Evolutionary conservation across 2,888 invertebrate genomes (phyloP).

Genomic region (Stictocephala bisonia): DNA sequence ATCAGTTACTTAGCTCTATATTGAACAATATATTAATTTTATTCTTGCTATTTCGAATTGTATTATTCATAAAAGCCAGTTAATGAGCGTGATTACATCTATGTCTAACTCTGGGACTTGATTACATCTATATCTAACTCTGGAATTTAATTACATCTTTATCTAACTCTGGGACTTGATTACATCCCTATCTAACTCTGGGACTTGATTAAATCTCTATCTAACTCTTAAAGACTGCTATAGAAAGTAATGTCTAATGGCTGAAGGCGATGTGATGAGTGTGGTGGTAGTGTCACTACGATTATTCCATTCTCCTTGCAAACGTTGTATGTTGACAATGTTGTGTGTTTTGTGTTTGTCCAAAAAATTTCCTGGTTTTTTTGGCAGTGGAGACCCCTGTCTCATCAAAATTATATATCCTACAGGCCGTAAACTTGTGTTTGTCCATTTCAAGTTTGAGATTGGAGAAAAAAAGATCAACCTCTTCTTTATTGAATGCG

Average conservation of each 20-base stretch:
- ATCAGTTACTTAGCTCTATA: too few relatives aligned
- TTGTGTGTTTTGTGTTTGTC: slow-evolving; percentile 60
- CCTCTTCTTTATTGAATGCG: slow-evolving; percentile 59
- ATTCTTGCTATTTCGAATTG: too few relatives aligned
- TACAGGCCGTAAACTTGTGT: slow-evolving; percentile 27
- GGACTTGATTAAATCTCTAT: too few relatives aligned
- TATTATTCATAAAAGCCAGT: too few relatives aligned
- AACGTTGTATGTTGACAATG: slow-evolving; percentile 53
- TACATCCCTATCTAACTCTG: too few relatives aligned
- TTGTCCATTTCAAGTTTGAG: slow-evolving; percentile 54
- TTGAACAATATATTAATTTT: too few relatives aligned
- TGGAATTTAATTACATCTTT: too few relatives aligned
- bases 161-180: too few relatives aligned
- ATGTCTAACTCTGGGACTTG: too few relatives aligned
- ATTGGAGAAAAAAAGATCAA: slow-evolving; percentile 57
- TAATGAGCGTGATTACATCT: too few relatives aligned
- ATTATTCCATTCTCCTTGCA: slow-evolving; percentile 56
- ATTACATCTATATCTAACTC: too few relatives aligned
- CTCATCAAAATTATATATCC: slow-evolving; percentile 65
- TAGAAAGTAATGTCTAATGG: slow-evolving; percentile 58
- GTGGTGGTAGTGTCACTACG: slow-evolving; percentile 59
- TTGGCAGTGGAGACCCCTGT: slow-evolving; percentile 64
- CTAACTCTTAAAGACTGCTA: slow-evolving; percentile 59
- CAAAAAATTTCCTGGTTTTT: slow-evolving; percentile 62
- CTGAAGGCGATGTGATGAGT: slow-evolving; percentile 58